Conservation (phyloP, 2,797 vertebrate genomes). For the Sebastes reedi region DNA sequence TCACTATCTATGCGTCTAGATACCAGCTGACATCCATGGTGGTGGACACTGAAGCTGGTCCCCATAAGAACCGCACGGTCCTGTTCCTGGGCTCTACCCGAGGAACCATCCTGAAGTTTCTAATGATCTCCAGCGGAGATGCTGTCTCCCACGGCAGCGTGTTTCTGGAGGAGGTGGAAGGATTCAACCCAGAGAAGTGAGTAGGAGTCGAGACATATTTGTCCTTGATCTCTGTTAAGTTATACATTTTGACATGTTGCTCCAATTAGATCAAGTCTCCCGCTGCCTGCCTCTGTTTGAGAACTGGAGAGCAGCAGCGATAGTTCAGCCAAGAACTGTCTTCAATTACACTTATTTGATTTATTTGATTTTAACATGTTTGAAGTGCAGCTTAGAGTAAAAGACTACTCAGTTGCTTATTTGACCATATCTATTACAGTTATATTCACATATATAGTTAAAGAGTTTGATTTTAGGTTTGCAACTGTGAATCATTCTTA, state of each 20-base stretch:
- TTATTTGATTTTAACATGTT: slow-evolving; percentile 6
- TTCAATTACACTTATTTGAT: background rate
- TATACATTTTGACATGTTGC: slow-evolving; percentile 13
- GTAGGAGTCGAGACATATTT: slow-evolving; percentile 31
- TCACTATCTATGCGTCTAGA: slow-evolving; percentile 68
- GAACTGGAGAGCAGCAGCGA: background rate
- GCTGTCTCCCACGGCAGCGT: slow-evolving; percentile 66
- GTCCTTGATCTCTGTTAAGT: slow-evolving; percentile 17
- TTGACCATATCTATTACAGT: background rate
- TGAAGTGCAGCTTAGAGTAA: background rate
- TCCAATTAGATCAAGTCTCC: slow-evolving; percentile 7
- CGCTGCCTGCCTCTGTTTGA: slow-evolving; percentile 9
- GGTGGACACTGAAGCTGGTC: slow-evolving; percentile 91
- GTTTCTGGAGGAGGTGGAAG: slow-evolving; percentile 96
- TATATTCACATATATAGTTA: background rate
- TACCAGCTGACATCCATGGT: slow-evolving; percentile 93
- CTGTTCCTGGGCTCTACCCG: slow-evolving; percentile 93
- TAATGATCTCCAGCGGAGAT: slow-evolving; percentile 85
- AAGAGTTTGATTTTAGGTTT: background rate
- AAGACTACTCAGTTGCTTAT: background rate
- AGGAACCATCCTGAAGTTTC: slow-evolving; percentile 94
- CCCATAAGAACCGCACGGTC: slow-evolving; percentile 91
- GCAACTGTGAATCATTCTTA: too few relatives aligned
- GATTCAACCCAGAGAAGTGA: slow-evolving; percentile 93
- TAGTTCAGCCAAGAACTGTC: background rate